Conservation (phyloP, 2,113 vertebrate genomes). For the rat (Rattus norvegicus) region GRCr8 NC_086026.1:91835501-91836000, state of each 20-base stretch:
- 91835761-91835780: neutral
- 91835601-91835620: neutral
- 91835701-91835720: neutral
- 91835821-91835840: neutral
- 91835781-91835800: neutral
- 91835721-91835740: neutral
- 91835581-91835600: neutral
- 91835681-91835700: neutral
- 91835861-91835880: neutral
- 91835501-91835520: neutral
- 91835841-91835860: neutral
- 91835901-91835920: neutral
- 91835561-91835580: neutral
- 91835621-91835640: neutral
- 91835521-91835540: neutral
- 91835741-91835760: neutral
- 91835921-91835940: neutral
- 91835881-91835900: neutral
- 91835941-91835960: neutral
- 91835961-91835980: neutral
- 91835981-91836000: neutral
- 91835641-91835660: neutral
- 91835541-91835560: neutral
- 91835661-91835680: neutral
- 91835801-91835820: neutral